Conservation (phyloP, 2,888 invertebrate species). For the Drosophila hamatofila region DNA sequence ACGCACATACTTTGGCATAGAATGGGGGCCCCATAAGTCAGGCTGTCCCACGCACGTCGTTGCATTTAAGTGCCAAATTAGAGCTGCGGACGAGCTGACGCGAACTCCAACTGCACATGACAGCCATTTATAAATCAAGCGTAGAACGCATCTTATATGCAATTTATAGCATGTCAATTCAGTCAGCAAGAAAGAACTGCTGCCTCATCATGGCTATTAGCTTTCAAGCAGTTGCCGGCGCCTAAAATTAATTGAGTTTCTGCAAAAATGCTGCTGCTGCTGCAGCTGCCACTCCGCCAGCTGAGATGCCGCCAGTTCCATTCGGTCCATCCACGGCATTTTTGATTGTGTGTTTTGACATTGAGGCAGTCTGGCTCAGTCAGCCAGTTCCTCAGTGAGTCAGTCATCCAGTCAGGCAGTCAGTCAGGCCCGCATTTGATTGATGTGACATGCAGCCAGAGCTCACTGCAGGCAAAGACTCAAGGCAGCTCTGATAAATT, state of each 20-base stretch:
- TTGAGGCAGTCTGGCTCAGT: constrained; percentile 24
- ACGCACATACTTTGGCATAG: constrained; percentile 2
- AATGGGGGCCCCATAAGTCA: constrained; percentile 52
- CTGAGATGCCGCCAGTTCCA: constrained; percentile 1
- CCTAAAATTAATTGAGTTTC: constrained; percentile 66
- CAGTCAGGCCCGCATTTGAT: constrained; percentile 48
- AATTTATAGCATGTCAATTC: constrained; percentile 68
- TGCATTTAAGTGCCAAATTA: constrained; percentile 82
- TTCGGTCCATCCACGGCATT: constrained; percentile 19
- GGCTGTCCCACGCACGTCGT: constrained; percentile 71
- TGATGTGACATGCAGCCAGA: constrained; percentile 51
- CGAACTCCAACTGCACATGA: constrained; percentile 47
- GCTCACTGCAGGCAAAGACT: constrained; percentile 39
- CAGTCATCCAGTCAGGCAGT: constrained; percentile 32
- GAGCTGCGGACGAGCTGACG: constrained; percentile 37
- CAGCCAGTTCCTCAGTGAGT: background rate
- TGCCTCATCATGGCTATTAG: constrained; percentile 52
- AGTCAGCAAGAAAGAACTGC: constrained; percentile 36
- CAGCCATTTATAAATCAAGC: constrained; percentile 61
- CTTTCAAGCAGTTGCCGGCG: constrained; percentile 27
- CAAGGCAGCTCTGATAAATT: background rate
- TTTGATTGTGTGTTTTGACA: constrained; percentile 17
- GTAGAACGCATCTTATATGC: constrained; percentile 47
- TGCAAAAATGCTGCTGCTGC: constrained; percentile 22
- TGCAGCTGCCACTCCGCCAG: constrained; percentile 30